Percentiles rank a stretch among this genome's conserved stretches.
Conservation (phyloP, 2,888 invertebrate species). For the Yponomeuta evonymella region DNA sequence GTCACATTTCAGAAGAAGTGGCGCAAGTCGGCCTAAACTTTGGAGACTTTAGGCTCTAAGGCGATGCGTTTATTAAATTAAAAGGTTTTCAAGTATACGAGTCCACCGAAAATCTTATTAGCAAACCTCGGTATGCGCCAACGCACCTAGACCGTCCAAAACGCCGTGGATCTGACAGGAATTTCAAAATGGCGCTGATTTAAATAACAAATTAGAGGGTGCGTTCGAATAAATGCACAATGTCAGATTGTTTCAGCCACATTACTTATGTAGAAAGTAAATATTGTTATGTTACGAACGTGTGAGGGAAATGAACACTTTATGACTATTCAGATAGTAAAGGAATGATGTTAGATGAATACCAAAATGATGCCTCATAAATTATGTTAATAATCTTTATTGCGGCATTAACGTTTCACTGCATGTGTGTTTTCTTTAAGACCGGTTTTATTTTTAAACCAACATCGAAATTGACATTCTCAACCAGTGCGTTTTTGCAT, state of each 20-base stretch:
- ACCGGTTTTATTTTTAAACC: conserved; percentile 14
- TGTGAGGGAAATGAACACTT: conserved; percentile 10
- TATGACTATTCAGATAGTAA: conserved; percentile 11
- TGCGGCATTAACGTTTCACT: conserved; percentile 16
- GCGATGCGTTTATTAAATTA: no score
- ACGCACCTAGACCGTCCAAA: conserved; percentile 42
- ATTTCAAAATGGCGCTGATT: conserved; percentile 63
- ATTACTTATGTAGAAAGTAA: conserved; percentile 23
- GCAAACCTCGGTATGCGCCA: conserved; percentile 10
- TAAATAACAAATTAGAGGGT: conserved; percentile 69
- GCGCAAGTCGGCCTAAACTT: no score
- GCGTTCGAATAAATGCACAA: conserved; percentile 54
- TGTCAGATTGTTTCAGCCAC: conserved; percentile 53
- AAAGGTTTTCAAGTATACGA: no score
- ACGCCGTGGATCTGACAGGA: conserved; percentile 37
- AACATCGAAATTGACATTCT: neutral
- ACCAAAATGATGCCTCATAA: conserved; percentile 11
- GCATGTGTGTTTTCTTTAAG: conserved; percentile 15
- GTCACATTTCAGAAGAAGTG: no score
- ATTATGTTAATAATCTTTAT: conserved; percentile 18
- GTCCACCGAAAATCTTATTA: neutral
- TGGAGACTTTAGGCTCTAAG: no score
- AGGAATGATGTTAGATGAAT: conserved; percentile 12
- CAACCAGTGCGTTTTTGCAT: neutral
- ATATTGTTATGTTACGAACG: neutral